Evolutionary conservation across 2,888 invertebrate species (phyloP).

Genomic region (Nowickia ferox): DNA sequence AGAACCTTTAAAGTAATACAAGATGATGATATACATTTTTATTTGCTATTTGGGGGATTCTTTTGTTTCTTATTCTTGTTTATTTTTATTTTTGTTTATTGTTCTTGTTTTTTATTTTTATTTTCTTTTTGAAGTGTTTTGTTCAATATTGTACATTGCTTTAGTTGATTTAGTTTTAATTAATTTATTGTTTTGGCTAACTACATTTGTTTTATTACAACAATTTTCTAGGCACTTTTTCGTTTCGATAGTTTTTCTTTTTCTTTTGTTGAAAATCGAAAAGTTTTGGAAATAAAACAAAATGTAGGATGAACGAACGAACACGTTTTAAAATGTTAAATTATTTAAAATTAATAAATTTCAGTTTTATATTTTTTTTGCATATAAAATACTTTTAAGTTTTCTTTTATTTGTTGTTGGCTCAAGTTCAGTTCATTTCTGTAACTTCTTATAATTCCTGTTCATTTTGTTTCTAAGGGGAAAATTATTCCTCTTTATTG

Average conservation of each 20-base stretch:
- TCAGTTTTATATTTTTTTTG: too few species aligned
- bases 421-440: too few species aligned
- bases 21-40: conserved; percentile 22
- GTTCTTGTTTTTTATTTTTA: too few species aligned
- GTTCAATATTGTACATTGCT: conserved; percentile 27
- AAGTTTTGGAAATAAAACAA: conserved; percentile 34
- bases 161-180: conserved; percentile 19
- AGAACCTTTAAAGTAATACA: conserved; percentile 59
- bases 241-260: neutral
- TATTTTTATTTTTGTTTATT: too few species aligned
- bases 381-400: too few species aligned
- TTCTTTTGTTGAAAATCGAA: neutral
- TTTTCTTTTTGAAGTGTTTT: conserved; percentile 40
- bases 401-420: too few species aligned
- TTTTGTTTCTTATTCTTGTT: too few species aligned
- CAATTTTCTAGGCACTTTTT: conserved; percentile 55
- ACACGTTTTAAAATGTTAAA: too few species aligned
- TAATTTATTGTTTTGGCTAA: conserved; percentile 41
- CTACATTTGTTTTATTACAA: conserved; percentile 52
- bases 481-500: too few species aligned
- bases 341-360: too few species aligned
- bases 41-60: neutral
- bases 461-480: too few species aligned
- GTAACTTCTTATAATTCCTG: too few species aligned
- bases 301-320: conserved; percentile 14